Evolutionary conservation across 2,113 vertebrate genomes (phyloP).

Genomic region (Rhinoptilus africanus): DNA sequence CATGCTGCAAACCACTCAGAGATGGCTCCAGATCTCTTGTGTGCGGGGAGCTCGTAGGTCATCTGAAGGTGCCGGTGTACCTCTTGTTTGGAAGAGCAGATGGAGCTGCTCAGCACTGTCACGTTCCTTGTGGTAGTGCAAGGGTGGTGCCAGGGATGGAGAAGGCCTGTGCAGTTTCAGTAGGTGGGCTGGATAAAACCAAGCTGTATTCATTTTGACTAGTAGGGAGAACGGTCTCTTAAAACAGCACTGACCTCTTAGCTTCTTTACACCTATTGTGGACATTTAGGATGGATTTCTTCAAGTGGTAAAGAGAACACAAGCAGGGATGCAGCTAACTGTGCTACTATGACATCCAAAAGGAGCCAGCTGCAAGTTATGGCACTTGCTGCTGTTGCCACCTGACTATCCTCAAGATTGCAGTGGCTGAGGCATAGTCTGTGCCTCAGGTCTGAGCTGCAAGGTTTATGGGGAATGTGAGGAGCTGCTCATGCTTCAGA

Average conservation of each 20-base stretch:
- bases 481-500: background rate
- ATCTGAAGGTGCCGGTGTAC: rapidly evolving
- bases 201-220: background rate
- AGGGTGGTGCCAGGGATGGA: background rate
- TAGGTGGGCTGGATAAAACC: background rate
- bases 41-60: rapidly evolving
- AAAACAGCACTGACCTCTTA: background rate
- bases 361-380: background rate
- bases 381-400: background rate
- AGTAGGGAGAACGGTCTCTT: background rate
- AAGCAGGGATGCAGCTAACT: background rate
- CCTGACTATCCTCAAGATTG: background rate
- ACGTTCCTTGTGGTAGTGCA: background rate
- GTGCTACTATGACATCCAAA: background rate
- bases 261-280: background rate
- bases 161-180: background rate
- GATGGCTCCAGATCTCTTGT: no score
- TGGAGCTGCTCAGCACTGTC: rapidly evolving
- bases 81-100: background rate
- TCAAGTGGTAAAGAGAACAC: background rate
- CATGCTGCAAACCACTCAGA: rapidly evolving
- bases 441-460: background rate
- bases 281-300: background rate
- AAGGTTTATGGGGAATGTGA: background rate
- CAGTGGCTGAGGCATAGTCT: background rate